Evolutionary conservation across 2,797 vertebrate species (phyloP), one percentile per base, ranked within the genome.

Genomic region (Cacajao melanocephalus): DNA sequence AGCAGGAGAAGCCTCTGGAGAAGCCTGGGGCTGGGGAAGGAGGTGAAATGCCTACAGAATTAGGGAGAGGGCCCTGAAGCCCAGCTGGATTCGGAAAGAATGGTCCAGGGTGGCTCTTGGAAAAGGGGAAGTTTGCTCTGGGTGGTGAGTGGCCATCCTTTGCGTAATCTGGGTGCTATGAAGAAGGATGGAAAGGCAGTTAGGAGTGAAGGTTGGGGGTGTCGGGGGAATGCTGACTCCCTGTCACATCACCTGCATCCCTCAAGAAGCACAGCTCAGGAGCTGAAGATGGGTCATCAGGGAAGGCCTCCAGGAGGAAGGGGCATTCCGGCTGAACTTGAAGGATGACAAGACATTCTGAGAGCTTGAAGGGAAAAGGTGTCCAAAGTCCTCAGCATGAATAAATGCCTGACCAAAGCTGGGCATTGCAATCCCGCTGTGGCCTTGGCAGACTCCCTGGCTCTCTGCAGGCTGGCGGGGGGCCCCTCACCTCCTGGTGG

Each of bases 401-500:
- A 4, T 2, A 28, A 28, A 1, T 0, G 2, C 2, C 17, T 52
- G 52, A 30, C 3, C 20, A 15, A 39, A 39, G 67, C 3, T 41
- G 39, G 39, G 12, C 24, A 4, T 12, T 3, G 6, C 72, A 75
- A 11, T 44, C 39, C 3, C 7, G 0, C 61, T 24, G 39, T 4
- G n/a, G 36, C 11, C 83, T 19, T 7, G 30, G 55, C 67, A 11
- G n/a, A 36, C 67, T 70, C 19, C 15, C 67, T 70, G 67, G 36
- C 30, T 19, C 30, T 41, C 36, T 3, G 39, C 61, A 36, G 19
- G 13, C 67, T 17, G 3, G 4, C 20, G 0, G 20, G 14, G 22
- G n/a, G n/a, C 4, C 39, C 26, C 33, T 13, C 3, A 0, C 19
- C 57, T 3, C 41, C 2, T 30, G 4, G 0, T 4, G 1, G 11